These are phyloP conservation scores for Tetrax tetrax DNA, from an alignment of 2,113 vertebrate species.

Conservation along the genomic window DNA sequence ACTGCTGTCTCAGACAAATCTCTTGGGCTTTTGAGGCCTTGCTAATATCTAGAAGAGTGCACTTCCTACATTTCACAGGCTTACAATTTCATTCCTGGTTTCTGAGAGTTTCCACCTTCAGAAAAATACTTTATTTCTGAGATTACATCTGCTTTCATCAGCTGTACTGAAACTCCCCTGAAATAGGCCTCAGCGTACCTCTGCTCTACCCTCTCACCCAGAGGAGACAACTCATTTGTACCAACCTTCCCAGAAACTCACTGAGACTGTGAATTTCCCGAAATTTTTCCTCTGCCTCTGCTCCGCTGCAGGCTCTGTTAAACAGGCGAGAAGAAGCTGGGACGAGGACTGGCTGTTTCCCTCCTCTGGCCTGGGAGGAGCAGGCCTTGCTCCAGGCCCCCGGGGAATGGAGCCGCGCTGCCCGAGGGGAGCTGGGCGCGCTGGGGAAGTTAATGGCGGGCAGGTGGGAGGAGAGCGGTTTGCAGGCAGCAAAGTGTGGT, in stretches of 20 bases:
- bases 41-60: not conserved
- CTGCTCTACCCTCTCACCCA: not conserved
- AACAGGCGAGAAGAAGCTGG: not conserved
- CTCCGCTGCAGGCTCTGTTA: not conserved
- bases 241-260: not conserved
- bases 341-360: not conserved
- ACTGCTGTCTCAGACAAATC: not conserved
- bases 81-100: not conserved
- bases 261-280: not conserved
- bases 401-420: not conserved
- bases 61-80: not conserved
- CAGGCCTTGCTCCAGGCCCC: not conserved
- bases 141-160: not conserved
- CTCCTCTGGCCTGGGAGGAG: not conserved
- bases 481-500: accelerated
- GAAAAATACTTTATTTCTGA: not conserved
- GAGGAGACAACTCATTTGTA: not conserved
- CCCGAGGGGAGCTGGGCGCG: accelerated
- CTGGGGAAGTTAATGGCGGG: not conserved
- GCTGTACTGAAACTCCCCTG: not conserved
- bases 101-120: not conserved
- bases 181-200: not conserved
- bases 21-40: not conserved
- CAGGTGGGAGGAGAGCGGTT: accelerated
- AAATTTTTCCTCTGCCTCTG: not conserved